phyloP scores from a whole-genome alignment of 2,797 vertebrate species.

The Spea hammondii region DNA sequence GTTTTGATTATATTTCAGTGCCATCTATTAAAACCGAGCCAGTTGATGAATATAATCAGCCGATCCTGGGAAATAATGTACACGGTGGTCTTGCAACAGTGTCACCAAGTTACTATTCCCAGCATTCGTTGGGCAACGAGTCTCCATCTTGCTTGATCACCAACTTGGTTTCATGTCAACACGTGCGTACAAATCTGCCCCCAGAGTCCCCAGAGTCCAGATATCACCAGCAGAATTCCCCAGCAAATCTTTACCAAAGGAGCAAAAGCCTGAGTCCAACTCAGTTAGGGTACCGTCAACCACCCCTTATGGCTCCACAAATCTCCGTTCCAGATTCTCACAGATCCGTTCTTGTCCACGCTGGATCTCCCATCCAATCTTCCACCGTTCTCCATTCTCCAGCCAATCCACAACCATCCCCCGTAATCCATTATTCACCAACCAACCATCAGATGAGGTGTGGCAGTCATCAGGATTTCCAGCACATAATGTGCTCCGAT shows the following conservation, averaged over 20 bases:
- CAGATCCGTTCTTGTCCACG: constrained; percentile 90
- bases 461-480: constrained; percentile 75
- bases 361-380: constrained; percentile 80
- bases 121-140: constrained; percentile 80
- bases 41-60: constrained; percentile 86
- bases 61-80: constrained; percentile 80
- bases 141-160: constrained; percentile 77
- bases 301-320: constrained; percentile 64
- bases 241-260: constrained; percentile 83
- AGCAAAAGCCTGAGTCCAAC: constrained; percentile 80
- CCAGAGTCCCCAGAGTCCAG: constrained; percentile 71
- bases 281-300: constrained; percentile 80
- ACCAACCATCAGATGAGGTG: constrained; percentile 83
- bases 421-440: constrained; percentile 87
- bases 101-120: constrained; percentile 84
- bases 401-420: constrained; percentile 66
- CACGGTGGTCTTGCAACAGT: constrained; percentile 82
- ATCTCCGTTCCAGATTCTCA: constrained; percentile 79
- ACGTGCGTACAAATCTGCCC: constrained; percentile 77
- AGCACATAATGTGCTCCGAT: constrained; percentile 89
- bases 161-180: constrained; percentile 88
- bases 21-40: constrained; percentile 97
- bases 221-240: constrained; percentile 85
- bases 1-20: constrained; percentile 69
- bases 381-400: constrained; percentile 78